Conservation (phyloP, 2,888 invertebrate genomes). For the Seladonia tumulorum region DNA sequence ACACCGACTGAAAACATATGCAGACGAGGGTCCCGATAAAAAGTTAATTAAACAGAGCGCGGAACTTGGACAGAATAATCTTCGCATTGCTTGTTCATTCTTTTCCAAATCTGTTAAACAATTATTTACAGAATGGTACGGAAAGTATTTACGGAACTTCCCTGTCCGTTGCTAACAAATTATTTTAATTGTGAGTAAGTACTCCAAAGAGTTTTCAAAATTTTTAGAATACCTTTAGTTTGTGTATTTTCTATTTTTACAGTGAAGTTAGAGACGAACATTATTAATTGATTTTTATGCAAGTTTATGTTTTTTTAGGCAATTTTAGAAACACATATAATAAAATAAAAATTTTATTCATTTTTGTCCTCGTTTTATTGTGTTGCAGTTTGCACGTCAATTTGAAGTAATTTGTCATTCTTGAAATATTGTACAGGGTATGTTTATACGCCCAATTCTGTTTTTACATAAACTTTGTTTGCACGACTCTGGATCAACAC, state of each 20-base stretch:
- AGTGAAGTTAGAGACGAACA: neutral
- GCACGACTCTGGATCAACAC: no score
- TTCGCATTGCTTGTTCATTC: neutral
- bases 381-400: no score
- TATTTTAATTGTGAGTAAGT: neutral
- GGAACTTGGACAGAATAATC: slow-evolving; percentile 30
- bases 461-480: no score
- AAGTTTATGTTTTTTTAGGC: neutral
- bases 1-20: neutral
- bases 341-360: neutral
- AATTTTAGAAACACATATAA: neutral
- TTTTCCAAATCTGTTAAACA: neutral
- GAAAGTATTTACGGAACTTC: neutral
- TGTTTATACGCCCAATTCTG: no score
- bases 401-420: neutral
- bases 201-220: neutral
- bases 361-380: neutral
- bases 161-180: neutral
- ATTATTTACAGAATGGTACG: neutral
- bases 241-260: neutral
- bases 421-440: no score
- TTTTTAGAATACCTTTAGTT: neutral
- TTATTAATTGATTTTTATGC: neutral
- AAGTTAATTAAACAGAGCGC: neutral
- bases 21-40: slow-evolving; percentile 24